These are phyloP conservation scores for Acleris laterana DNA, from an alignment of 2,888 invertebrate species.

Conservation along the genomic window DNA sequence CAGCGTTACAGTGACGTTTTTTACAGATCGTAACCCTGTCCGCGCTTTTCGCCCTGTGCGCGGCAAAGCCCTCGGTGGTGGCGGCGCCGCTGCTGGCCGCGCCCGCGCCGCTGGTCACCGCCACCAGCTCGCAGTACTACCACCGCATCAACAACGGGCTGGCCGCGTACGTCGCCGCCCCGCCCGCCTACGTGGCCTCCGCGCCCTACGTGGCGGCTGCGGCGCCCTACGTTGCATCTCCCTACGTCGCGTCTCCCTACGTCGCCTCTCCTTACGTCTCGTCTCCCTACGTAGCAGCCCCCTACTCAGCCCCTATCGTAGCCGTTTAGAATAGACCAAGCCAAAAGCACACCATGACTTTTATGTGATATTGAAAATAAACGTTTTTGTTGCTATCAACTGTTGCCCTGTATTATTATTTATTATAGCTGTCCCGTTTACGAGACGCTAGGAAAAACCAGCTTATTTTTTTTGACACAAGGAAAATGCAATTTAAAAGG, in stretches of 20 bases:
- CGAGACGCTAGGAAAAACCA: too few species aligned
- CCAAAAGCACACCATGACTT: conserved; percentile 21
- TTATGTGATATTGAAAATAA: conserved; percentile 31
- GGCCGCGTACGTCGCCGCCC: conserved; percentile 65
- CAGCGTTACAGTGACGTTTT: too few species aligned
- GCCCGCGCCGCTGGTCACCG: conserved; percentile 84
- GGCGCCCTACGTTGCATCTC: conserved; percentile 57
- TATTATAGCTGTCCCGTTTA: background rate
- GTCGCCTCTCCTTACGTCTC: conserved; percentile 56
- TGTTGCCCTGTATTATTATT: background rate
- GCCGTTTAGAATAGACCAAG: conserved; percentile 39
- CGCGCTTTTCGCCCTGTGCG: conserved; percentile 66
- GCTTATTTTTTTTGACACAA: too few species aligned
- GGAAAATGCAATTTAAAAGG: too few species aligned
- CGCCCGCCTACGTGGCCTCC: conserved; percentile 39
- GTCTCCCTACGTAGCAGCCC: conserved; percentile 51
- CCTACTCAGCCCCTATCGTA: conserved; percentile 40
- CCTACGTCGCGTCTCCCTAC: conserved; percentile 38
- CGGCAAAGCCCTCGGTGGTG: conserved; percentile 66
- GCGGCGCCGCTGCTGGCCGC: conserved; percentile 57
- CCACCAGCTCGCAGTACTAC: conserved; percentile 88
- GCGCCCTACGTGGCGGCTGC: conserved; percentile 50
- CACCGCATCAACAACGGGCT: conserved; percentile 86
- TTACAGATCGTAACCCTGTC: conserved; percentile 67
- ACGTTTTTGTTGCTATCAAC: conserved; percentile 13